Evolutionary conservation across 2,113 vertebrate genomes (phyloP), one percentile per base, ranked within the genome.

Genomic region (Amphiprion ocellaris): DNA sequence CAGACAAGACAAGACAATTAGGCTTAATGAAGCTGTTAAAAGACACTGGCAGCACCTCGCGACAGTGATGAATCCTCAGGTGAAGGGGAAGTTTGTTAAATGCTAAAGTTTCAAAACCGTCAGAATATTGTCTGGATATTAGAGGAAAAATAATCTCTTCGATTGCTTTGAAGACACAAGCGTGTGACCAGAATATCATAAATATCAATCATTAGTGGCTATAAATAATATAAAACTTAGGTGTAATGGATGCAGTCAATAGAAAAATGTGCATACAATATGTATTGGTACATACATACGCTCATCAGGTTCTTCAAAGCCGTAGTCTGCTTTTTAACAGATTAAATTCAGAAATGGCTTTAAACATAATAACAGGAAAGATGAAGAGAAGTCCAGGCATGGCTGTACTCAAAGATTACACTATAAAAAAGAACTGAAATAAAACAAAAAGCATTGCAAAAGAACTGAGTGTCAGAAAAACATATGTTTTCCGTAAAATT

Each of bases 61-160:
- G 59, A n/a, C 7, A 24, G n/a, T 50, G 10, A 52, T 37, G 15
- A 60, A 73, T 64, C 11, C 53, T 17, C 30, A 23, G 30, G 2
- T 33, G 23, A 12, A 10, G 2, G 28, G 21, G 5, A 0, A 55
- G 28, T 28, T 49, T 33, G 33, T 19, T 69, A 30, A 74, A 64
- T 47, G 52, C 28, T 69, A 4, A 16, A 56, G 30, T 58, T 71
- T 47, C 9, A 74, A 19, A 62, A 21, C n/a, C 15, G 58, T 41
- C 21, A 60, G 15, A 81, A 39, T 50, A 41, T n/a, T 69, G 10
- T 33, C 21, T 44, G 9, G 28, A 10, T 54, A 26, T 47, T 24
- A 55, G 53, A 55, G 17, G n/a, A 63, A 44, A 46, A 53, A 30
- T 41, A 50, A 23, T 4, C 4, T 6, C 3, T 23, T 49, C 23